Percentiles rank a stretch among this genome's conserved stretches.
phyloP scores from a whole-genome alignment of 2,797 vertebrate species.

The Rhinophrynus dorsalis region DNA sequence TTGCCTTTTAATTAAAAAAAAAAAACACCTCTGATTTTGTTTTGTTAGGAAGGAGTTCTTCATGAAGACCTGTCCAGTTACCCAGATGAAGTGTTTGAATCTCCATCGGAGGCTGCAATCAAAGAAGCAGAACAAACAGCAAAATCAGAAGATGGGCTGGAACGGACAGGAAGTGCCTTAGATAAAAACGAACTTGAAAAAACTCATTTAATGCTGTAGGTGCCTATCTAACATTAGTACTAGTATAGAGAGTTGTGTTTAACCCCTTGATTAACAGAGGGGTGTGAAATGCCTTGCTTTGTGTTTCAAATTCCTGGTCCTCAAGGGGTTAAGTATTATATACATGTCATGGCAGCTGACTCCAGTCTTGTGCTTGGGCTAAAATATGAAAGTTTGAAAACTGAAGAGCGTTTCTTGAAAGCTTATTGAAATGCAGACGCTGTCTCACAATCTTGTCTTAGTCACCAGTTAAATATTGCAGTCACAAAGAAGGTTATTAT shows the following conservation, averaged over 20 bases:
- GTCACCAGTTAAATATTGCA: background rate
- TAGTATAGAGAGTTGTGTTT: too few relatives aligned
- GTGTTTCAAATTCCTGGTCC: too few relatives aligned
- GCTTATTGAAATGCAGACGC: background rate
- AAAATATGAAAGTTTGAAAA: background rate
- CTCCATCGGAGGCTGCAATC: conserved; percentile 83
- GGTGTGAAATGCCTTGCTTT: too few relatives aligned
- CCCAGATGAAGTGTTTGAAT: conserved; percentile 94
- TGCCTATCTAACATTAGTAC: too few relatives aligned
- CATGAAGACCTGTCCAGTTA: conserved; percentile 92
- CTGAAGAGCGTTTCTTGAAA: background rate
- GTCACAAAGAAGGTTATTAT: background rate
- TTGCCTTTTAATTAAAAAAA: too few relatives aligned
- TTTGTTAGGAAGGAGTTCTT: conserved; percentile 84
- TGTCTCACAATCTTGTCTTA: background rate
- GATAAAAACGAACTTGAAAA: conserved; percentile 88
- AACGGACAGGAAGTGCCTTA: conserved; percentile 87
- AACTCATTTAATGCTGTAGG: conserved; percentile 93
- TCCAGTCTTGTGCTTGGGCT: background rate
- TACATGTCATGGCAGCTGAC: background rate
- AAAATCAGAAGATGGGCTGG: conserved; percentile 71
- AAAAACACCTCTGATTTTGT: background rate
- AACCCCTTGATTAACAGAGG: too few relatives aligned
- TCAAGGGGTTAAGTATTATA: too few relatives aligned
- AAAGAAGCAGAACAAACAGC: conserved; percentile 73